Conservation (phyloP, 2,888 invertebrate species). For the Troides oblongomaculatus region DNA sequence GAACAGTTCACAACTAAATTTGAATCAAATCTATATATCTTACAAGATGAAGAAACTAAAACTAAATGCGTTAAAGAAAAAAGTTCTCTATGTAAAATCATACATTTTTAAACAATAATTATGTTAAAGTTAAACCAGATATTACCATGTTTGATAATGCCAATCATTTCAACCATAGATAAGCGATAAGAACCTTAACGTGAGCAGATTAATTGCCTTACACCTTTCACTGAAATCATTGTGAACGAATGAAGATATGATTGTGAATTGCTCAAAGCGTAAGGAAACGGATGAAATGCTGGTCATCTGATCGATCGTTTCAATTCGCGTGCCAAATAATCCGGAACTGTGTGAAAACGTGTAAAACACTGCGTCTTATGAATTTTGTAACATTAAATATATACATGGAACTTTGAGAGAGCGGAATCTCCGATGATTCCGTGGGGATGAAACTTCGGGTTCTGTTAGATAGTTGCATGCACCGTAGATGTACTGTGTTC, state of each 20-base stretch:
- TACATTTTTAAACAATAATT: too few relatives aligned
- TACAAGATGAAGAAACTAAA: too few relatives aligned
- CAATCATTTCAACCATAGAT: not conserved
- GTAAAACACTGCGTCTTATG: constrained; percentile 46
- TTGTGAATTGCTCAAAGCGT: constrained; percentile 42
- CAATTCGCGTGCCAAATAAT: not conserved
- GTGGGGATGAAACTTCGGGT: constrained; percentile 31
- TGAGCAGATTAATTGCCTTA: not conserved
- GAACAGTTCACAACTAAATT: too few relatives aligned
- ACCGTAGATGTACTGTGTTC: constrained; percentile 63
- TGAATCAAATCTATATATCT: too few relatives aligned
- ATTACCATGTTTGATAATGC: too few relatives aligned
- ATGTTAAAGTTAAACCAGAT: too few relatives aligned
- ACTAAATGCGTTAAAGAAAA: too few relatives aligned
- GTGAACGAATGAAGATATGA: not conserved
- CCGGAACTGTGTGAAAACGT: constrained; percentile 25
- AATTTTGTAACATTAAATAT: constrained; percentile 42
- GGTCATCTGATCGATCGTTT: constrained; percentile 46
- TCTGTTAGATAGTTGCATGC: constrained; percentile 61
- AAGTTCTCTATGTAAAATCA: too few relatives aligned
- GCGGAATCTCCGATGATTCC: constrained; percentile 30
- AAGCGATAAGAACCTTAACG: not conserved
- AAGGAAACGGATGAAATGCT: constrained; percentile 47
- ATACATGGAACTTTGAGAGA: constrained; percentile 32
- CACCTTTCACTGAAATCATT: not conserved